Evolutionary conservation across 2,113 vertebrate genomes (phyloP).

Genomic region (Corapipo altera): DNA sequence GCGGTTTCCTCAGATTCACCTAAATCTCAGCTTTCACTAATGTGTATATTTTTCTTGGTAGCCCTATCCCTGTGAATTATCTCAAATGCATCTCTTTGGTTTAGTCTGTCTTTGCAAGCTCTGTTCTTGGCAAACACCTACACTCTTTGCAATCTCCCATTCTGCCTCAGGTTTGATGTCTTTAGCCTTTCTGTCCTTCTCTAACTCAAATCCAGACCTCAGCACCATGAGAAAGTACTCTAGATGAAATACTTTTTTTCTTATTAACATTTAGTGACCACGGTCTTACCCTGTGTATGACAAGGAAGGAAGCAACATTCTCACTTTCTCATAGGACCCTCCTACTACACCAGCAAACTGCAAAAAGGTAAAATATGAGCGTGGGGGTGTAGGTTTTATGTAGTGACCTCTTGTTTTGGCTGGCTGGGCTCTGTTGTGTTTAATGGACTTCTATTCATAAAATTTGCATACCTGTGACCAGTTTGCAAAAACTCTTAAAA

Average conservation of each 20-base stretch:
- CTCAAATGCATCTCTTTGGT: neutral
- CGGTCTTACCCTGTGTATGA: neutral
- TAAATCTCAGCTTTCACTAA: constrained; percentile 17
- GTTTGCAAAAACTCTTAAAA: neutral
- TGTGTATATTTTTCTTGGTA: constrained; percentile 2
- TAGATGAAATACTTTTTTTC: neutral
- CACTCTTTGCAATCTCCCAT: neutral
- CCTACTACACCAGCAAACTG: neutral
- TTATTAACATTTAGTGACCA: neutral
- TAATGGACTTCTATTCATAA: neutral
- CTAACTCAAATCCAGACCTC: neutral
- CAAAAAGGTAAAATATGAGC: neutral
- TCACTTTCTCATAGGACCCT: neutral
- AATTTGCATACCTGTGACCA: neutral
- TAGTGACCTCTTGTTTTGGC: neutral
- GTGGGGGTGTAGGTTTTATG: neutral
- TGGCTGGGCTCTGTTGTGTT: neutral
- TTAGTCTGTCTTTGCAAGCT: neutral
- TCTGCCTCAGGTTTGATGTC: neutral
- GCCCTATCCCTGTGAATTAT: neutral
- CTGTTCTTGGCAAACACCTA: neutral
- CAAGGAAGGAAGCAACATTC: neutral
- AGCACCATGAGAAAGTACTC: neutral
- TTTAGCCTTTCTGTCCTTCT: neutral
- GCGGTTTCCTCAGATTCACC: neutral